Conservation (phyloP, 2,113 vertebrate genomes). For the Mirounga angustirostris region DNA sequence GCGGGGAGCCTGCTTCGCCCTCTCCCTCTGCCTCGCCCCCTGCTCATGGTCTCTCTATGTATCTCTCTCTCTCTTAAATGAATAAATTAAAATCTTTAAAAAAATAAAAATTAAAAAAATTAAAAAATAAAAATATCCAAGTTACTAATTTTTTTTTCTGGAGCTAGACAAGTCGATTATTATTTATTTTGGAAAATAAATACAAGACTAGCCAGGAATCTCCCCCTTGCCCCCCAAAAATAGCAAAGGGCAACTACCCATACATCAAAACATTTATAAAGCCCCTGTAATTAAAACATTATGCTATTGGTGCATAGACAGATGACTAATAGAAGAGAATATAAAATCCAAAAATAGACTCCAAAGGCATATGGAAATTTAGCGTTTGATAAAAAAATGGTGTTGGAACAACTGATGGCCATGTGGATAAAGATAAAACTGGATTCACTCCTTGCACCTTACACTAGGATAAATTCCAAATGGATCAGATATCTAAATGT, state of each 20-base stretch:
- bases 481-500: not conserved
- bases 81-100: no score
- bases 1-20: no score
- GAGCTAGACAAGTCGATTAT: not conserved
- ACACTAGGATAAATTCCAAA: not conserved
- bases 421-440: not conserved
- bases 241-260: not conserved
- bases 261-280: not conserved
- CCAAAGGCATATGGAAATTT: not conserved
- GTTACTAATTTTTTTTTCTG: not conserved
- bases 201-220: not conserved
- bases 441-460: not conserved
- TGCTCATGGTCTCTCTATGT: no score
- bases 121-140: not conserved
- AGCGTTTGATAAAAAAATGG: not conserved
- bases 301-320: not conserved
- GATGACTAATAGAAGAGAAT: not conserved
- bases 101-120: no score
- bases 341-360: not conserved
- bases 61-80: no score
- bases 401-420: not conserved
- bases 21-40: no score
- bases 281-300: not conserved
- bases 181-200: slow-evolving; percentile 33
- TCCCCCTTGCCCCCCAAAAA: not conserved